phyloP scores from a whole-genome alignment of 2,888 invertebrate species.

The Micropterix aruncella region DNA sequence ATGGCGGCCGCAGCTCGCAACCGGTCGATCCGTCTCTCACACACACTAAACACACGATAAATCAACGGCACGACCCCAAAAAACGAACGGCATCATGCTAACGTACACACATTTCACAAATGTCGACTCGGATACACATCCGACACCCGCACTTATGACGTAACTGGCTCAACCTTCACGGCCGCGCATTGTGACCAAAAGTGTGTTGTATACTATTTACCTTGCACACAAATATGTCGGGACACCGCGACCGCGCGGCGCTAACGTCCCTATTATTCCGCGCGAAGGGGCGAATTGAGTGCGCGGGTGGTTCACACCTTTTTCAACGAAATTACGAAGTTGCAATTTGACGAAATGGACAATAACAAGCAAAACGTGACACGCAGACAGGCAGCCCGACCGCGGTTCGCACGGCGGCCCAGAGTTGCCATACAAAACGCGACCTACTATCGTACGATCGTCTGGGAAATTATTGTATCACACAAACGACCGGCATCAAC shows the following conservation, averaged over 20 bases:
- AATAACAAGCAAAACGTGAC: slow-evolving; percentile 28
- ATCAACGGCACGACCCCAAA: too few species aligned
- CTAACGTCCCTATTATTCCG: background rate
- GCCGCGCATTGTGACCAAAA: slow-evolving; percentile 22
- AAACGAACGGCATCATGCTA: too few species aligned
- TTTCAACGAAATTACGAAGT: background rate
- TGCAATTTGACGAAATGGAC: slow-evolving; percentile 4
- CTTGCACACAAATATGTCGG: slow-evolving; percentile 1
- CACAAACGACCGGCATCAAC: too few species aligned
- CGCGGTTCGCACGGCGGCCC: background rate
- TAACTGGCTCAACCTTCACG: slow-evolving; percentile 43
- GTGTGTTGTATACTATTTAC: slow-evolving; percentile 1
- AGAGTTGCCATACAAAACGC: too few species aligned
- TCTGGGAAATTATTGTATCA: too few species aligned
- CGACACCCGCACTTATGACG: slow-evolving; percentile 23
- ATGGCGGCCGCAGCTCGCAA: background rate
- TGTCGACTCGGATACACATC: background rate
- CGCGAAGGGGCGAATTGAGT: background rate
- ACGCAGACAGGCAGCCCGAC: slow-evolving; percentile 33
- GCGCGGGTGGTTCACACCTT: background rate
- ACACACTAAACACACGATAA: too few species aligned
- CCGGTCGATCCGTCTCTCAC: background rate
- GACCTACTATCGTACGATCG: background rate
- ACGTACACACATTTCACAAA: too few species aligned
- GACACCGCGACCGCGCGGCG: background rate